These are phyloP conservation scores for Parazoanthus swiftii DNA, from an alignment of 92 coral and sea anemone genomes.

Conservation along the genomic window DNA sequence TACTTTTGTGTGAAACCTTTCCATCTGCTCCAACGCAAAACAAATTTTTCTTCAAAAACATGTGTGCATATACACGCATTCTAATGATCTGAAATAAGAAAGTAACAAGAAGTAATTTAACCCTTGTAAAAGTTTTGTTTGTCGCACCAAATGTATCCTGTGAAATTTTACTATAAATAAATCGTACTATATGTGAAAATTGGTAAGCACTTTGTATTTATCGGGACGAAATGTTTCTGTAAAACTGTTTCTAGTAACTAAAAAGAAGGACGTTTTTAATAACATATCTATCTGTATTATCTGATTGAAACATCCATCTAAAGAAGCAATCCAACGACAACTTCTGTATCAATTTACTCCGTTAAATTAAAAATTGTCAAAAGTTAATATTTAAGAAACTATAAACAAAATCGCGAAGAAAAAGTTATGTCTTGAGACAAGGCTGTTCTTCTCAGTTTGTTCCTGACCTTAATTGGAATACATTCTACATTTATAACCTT, in stretches of 20 bases:
- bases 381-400: no score
- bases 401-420: neutral
- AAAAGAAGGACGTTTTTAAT: no score
- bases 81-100: neutral
- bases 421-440: neutral
- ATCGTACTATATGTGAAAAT: neutral
- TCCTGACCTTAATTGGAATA: neutral
- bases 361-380: no score
- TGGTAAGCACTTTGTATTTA: neutral
- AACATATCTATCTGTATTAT: no score
- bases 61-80: no score
- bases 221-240: neutral
- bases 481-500: neutral
- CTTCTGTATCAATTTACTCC: neutral
- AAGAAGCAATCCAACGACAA: neutral
- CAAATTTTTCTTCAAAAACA: neutral
- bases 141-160: neutral
- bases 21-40: neutral
- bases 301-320: neutral
- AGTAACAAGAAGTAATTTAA: neutral
- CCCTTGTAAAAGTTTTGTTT: no score
- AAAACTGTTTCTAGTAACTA: no score
- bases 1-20: neutral
- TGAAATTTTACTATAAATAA: no score
- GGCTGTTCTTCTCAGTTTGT: neutral